Evolutionary conservation across 2,113 vertebrate genomes (phyloP).

Genomic region (Piliocolobus tephrosceles): DNA sequence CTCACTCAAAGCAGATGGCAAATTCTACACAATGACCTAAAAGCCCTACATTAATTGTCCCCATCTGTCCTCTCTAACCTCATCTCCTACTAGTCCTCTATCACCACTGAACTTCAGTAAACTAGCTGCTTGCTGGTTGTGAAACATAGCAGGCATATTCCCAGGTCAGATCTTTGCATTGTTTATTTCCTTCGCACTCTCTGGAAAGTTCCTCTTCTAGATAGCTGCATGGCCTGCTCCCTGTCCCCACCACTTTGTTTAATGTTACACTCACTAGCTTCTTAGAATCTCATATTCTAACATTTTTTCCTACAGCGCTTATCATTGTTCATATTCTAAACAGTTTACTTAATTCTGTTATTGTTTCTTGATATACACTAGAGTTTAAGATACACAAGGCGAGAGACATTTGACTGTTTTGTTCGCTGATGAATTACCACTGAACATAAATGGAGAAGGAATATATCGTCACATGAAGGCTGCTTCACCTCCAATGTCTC

Average conservation of each 20-base stretch:
- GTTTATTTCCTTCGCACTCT: background rate
- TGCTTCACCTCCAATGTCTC: background rate
- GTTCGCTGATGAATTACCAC: background rate
- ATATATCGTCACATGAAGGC: background rate
- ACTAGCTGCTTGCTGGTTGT: background rate
- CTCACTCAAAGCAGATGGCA: background rate
- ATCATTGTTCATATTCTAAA: background rate
- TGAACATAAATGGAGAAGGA: background rate
- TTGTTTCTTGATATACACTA: background rate
- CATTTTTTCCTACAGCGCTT: background rate
- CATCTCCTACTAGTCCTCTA: background rate
- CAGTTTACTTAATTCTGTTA: background rate
- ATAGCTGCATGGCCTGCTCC: background rate
- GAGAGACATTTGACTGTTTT: background rate
- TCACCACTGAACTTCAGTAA: background rate
- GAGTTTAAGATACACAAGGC: background rate
- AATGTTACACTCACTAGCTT: background rate
- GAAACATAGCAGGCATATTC: background rate
- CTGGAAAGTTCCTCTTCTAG: background rate
- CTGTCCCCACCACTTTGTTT: background rate
- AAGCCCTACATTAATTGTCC: background rate
- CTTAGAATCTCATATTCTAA: background rate
- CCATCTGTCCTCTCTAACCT: background rate
- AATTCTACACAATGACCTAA: background rate
- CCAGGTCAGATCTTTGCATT: background rate